Base-by-base conservation (phyloP, 1,140 invertebrate genomes). In the Sminthurinus signatus region DNA sequence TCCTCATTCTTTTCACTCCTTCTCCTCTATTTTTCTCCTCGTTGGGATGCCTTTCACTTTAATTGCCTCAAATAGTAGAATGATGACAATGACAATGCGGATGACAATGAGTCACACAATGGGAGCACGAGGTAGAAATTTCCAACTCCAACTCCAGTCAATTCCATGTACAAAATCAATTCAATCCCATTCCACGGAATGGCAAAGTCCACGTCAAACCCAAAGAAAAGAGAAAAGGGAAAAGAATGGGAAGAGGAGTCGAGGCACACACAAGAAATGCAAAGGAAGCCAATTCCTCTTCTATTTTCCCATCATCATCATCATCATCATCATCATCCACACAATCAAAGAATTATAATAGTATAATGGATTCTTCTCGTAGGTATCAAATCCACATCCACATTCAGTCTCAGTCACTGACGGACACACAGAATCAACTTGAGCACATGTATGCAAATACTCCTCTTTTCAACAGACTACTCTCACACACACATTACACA, bases 51-150 rank as follows among this genome's bases (percentile, higher is more conserved):
- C 64, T 66, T 66, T 66, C 64, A 66, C 60, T 66, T 66, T 66
- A 66, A 66, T 66, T 66, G 64, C 64, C 64, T 65, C 64, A 61
- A 66, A 61, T 65, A 60, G 63, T 39, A 58, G 23, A 27, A n/a
- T n/a, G n/a, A n/a, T 27, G 15, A 65, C 57, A 65, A 65, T 58
- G 44, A n/a, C n/a, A n/a, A n/a, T n/a, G n/a, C n/a, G n/a, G n/a
- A 36, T 17, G 28, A 29, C 31, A 52, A 28, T 42, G 43, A 50
- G 36, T 52, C 15, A 28, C 15, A 31, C 5, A 63, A 63, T 54
- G 32, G 50, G 21, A 52, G 48, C 48, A 52, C 36, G 61, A 56
- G 61, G 42, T 62, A 62, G 61, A 56, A 62, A 61, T 50, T 54
- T 28, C 31, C 51, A 48, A 23, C 52, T 62, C 54, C 50, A 42